Evolutionary conservation across 2,888 invertebrate genomes (phyloP).

Genomic region (Cybosia mesomella): DNA sequence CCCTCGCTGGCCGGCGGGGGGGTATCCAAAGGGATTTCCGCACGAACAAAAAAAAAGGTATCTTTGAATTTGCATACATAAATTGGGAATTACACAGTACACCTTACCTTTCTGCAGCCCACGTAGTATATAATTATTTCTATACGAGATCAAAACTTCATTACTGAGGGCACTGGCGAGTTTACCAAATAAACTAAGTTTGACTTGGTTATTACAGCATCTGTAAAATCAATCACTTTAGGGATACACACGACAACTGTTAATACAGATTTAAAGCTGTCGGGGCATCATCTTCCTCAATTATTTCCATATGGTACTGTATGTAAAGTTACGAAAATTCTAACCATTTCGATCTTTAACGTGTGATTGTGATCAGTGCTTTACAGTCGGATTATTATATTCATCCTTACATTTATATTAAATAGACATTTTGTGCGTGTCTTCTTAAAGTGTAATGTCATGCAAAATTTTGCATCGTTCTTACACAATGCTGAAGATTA

Average conservation of each 20-base stretch:
- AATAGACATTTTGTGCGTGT: slow-evolving; percentile 21
- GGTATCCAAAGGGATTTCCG: too few relatives aligned
- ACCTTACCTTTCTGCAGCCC: too few relatives aligned
- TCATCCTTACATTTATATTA: slow-evolving; percentile 41
- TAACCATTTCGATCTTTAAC: neutral
- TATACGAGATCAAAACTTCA: too few relatives aligned
- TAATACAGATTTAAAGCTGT: neutral
- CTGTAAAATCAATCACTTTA: neutral
- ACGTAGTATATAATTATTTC: too few relatives aligned
- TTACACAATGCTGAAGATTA: slow-evolving; percentile 67
- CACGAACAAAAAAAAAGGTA: too few relatives aligned
- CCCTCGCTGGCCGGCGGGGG: too few relatives aligned
- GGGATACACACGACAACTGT: neutral
- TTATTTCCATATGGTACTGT: neutral
- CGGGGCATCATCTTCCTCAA: neutral
- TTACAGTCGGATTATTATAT: slow-evolving; percentile 10
- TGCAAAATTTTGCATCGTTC: slow-evolving; percentile 65
- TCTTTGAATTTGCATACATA: too few relatives aligned
- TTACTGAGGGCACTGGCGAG: too few relatives aligned
- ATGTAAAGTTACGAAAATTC: neutral
- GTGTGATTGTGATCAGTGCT: neutral
- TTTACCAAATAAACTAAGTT: neutral
- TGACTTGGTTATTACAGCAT: neutral
- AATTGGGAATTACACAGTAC: too few relatives aligned
- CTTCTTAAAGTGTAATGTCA: slow-evolving; percentile 61